phyloP scores from a whole-genome alignment of 1,140 invertebrate genomes.

The Nasonia vitripennis region DNA sequence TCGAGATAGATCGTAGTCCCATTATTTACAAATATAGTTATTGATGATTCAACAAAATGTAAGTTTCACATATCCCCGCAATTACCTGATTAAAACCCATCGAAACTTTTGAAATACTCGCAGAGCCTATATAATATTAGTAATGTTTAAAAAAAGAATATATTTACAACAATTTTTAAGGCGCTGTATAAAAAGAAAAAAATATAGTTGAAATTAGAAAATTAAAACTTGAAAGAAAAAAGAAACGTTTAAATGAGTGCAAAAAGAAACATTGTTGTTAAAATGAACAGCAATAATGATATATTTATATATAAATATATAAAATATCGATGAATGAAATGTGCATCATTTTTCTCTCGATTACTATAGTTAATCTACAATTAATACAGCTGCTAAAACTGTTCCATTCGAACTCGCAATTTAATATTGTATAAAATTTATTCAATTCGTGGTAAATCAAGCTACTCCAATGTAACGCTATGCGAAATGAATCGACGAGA shows the following conservation, averaged over 20 bases:
- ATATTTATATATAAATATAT: slow-evolving; percentile 5
- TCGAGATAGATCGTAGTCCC: background rate
- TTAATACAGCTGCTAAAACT: too few species aligned
- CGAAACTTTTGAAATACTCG: slow-evolving; percentile 25
- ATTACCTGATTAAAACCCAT: slow-evolving; percentile 36
- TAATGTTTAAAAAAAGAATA: background rate
- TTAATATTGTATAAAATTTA: too few species aligned
- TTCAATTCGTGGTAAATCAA: too few species aligned
- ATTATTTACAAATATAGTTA: background rate
- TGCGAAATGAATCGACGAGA: too few species aligned
- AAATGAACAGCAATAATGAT: slow-evolving; percentile 14
- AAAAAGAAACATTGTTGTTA: background rate
- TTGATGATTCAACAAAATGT: slow-evolving; percentile 3
- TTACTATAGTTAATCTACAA: too few species aligned
- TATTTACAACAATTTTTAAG: slow-evolving; percentile 34
- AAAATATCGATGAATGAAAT: slow-evolving; percentile 2
- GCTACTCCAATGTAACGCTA: too few species aligned
- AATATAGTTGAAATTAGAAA: slow-evolving; percentile 44
- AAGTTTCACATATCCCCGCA: slow-evolving; percentile 32
- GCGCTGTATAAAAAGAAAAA: slow-evolving; percentile 14
- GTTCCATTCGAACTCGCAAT: too few species aligned
- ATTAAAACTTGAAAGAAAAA: slow-evolving; percentile 10
- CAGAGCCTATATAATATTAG: slow-evolving; percentile 42
- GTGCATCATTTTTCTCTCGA: background rate
- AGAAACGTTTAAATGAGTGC: background rate